A percentile compares a stretch with the other conserved stretches of the same genome.
Evolutionary conservation across 2,113 vertebrate species (phyloP).

Genomic region (Petaurus breviceps): DNA sequence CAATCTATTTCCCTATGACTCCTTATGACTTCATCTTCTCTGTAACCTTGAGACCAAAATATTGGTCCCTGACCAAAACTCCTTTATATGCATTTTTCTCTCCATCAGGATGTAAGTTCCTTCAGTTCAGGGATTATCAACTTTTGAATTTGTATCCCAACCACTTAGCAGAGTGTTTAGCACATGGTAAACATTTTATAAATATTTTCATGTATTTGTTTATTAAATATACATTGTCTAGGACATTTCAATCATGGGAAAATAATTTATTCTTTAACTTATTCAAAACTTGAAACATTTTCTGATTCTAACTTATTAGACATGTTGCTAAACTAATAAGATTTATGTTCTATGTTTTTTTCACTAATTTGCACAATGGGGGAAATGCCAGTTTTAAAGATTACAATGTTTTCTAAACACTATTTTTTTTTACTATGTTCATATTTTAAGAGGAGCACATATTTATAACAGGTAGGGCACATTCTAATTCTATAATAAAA

Average conservation of each 20-base stretch:
- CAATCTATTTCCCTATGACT: neutral
- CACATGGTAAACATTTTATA: neutral
- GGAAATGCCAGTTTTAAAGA: neutral
- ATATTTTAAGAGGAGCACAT: neutral
- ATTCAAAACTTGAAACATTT: neutral
- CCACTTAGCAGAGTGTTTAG: neutral
- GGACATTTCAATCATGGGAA: neutral
- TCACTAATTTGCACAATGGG: too few relatives aligned
- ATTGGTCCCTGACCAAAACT: neutral
- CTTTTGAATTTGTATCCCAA: neutral
- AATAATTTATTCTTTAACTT: neutral
- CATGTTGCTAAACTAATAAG: neutral
- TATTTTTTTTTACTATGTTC: neutral
- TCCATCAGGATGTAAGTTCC: neutral
- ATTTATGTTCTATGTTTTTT: neutral
- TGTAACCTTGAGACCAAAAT: neutral
- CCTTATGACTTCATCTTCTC: neutral
- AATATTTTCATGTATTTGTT: neutral
- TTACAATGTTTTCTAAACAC: neutral
- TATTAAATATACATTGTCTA: neutral
- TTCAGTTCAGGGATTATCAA: neutral
- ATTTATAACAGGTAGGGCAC: too few relatives aligned
- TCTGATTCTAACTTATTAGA: neutral
- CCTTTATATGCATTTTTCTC: neutral
- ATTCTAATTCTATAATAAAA: neutral